Evolutionary conservation across 2,888 invertebrate species (phyloP), one percentile per base, ranked within the genome.

Genomic region (Platycheirus rosarum): DNA sequence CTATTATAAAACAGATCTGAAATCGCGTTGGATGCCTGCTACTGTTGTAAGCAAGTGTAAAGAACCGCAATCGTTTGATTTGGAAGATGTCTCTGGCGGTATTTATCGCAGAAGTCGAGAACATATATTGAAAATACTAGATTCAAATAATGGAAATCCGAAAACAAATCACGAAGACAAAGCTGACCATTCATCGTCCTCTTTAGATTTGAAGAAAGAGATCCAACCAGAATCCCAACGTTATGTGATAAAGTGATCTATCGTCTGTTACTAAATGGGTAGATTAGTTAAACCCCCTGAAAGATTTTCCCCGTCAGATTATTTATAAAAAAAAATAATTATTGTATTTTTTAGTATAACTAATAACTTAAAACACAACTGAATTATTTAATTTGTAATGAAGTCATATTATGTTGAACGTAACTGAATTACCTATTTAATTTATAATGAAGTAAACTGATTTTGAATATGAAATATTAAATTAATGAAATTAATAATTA

Each of bases 241-340:
- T 63, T 20, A 4, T 26, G 60, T 44, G n/a, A 60, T 42, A n/a
- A 42, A 63, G 35, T 48, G 48, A 63, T 20, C 9, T 13, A 48
- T 63, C 13, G 3, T 48, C 48, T 9, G 20, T 63, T 13, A 48
- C 62, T 2, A 46, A 48, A 63, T 63, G 23, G 46, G 62, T 48
- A 63, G 48, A 63, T 35, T 63, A 37, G 63, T 63, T 9, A 63
- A 48, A 37, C 48, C 63, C 48, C 48, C 37, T 9, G 14, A 63
- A 63, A 46, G 23, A 63, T 63, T 9, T 18, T 63, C 63, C 14
- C 23, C 63, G 48, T 63, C 32, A 63, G 63, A 48, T 37, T 63
- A 63, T 63, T 63, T 46, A 46, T 46, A 46, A 23, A 46, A 46
- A 46, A 46, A 5, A n/a, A 23, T 23, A 20, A n/a, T 7, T 8